Evolutionary conservation across 2,888 invertebrate species (phyloP).

Genomic region (Rhamphomyia laevipes): DNA sequence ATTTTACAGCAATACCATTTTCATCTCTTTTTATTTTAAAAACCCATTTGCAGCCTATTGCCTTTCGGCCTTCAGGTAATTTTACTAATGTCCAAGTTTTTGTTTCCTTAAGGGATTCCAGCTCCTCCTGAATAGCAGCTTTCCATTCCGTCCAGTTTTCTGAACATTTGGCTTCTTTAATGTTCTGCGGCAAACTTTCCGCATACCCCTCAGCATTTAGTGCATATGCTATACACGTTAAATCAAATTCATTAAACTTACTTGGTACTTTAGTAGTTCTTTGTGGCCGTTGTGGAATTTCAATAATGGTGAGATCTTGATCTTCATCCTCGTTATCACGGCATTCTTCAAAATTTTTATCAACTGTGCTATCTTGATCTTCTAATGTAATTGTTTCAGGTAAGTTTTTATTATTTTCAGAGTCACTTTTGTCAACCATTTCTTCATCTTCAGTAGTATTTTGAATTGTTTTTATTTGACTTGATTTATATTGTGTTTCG

Average conservation of each 20-base stretch:
- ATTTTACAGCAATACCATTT: not conserved
- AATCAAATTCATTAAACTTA: not conserved
- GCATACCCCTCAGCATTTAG: conserved; percentile 6
- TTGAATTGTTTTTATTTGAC: no score
- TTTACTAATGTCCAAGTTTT: conserved; percentile 13
- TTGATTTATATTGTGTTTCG: not conserved
- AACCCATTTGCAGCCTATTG: conserved; percentile 3
- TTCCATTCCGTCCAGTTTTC: conserved; percentile 1
- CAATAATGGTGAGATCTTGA: no score
- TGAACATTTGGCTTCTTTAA: conserved; percentile 5
- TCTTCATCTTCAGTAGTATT: no score
- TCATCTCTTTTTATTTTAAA: conserved; percentile 3
- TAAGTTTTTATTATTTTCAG: no score
- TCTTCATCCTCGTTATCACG: no score
- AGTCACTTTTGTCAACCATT: no score
- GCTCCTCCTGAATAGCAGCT: conserved; percentile 12
- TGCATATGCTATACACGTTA: not conserved
- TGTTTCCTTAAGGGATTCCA: conserved; percentile 15
- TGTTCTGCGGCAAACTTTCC: not conserved
- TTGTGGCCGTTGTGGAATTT: not conserved
- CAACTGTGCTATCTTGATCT: not conserved
- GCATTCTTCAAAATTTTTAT: not conserved
- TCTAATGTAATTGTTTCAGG: no score
- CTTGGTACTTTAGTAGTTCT: not conserved
- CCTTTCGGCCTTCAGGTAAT: not conserved